Evolutionary conservation across 2,113 vertebrate genomes (phyloP), one percentile per base, ranked within the genome.

Genomic region (Albula goreensis): DNA sequence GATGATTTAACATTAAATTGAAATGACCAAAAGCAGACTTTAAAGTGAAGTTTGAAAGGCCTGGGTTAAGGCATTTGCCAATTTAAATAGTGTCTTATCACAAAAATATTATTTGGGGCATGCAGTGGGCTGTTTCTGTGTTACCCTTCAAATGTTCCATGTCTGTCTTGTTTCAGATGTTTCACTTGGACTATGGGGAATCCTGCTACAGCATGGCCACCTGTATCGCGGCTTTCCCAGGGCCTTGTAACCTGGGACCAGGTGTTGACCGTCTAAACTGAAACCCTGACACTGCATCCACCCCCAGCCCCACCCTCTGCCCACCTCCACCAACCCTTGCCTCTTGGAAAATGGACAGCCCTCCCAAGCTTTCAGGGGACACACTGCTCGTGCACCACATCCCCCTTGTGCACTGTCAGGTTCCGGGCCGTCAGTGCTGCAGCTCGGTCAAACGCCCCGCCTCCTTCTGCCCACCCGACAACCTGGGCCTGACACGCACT

Each of bases 361-460:
- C 97, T 70, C 96, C 96, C 15, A 98, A 98, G 91, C 95, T 99
- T 90, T 94, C 97, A 17, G 98, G 98, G 57, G 98, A 99, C 91
- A 98, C 98, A 0, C 94, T 99, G 91, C 98, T 99, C 13, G 98
- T 99, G 88, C 98, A 99, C 92, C 98, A 99, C 92, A 98, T 99
- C 87, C 98, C 98, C 13, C 94, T 99, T 93, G 97, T 99, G 85
- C 98, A 99, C 88, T 99, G 98, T 91, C 98, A 99, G 91, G 97
- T 99, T 86, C 97, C 97, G 0, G 97, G 97, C 2, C 93, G 95
- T 17, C 95, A 95, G 87, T 96, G 96, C 79, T 96, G 96, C 60
- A 92, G 92, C 56, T 86, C 95, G 0, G 88, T 96, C 83, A 95
- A 96, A 86, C 95, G 96, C 90, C 90, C 94, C 92, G 97, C 97